Evolutionary conservation across 2,797 vertebrate species (phyloP).

Genomic region (Microhierax caerulescens): DNA sequence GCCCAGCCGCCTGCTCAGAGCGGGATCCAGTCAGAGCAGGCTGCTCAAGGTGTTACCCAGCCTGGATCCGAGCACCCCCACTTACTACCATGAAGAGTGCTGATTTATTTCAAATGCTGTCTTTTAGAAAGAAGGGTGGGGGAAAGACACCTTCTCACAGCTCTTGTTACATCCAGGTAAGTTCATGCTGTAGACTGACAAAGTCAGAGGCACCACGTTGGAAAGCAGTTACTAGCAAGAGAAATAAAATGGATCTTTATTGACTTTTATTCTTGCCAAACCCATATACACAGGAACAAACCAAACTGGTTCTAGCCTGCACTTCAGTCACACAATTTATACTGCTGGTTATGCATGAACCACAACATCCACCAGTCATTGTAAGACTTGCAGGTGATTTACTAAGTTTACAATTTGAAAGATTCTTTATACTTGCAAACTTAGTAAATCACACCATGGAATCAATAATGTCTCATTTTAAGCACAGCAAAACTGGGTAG

Average conservation of each 20-base stretch:
- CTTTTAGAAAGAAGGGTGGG: neutral
- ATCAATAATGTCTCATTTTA: neutral
- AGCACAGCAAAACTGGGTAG: neutral
- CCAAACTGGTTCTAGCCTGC: conserved; percentile 19
- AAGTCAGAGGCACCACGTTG: neutral
- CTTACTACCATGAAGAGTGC: neutral
- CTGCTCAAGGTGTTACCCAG: neutral
- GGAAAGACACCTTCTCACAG: neutral
- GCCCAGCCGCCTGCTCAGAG: neutral
- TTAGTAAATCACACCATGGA: neutral
- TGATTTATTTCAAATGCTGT: neutral
- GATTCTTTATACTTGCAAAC: neutral
- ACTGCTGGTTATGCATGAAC: conserved; percentile 15
- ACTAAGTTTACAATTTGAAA: neutral
- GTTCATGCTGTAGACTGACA: neutral
- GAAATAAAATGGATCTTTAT: neutral
- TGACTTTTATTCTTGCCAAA: neutral
- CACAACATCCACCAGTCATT: neutral
- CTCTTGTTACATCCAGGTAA: neutral
- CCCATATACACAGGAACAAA: conserved; percentile 8
- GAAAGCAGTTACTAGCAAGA: neutral
- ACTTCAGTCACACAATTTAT: conserved; percentile 8
- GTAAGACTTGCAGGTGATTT: neutral
- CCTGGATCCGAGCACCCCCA: neutral
- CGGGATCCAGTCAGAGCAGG: accelerated